Evolutionary conservation across 1,140 invertebrate genomes (phyloP).

Genomic region (Frieseomelitta varia): DNA sequence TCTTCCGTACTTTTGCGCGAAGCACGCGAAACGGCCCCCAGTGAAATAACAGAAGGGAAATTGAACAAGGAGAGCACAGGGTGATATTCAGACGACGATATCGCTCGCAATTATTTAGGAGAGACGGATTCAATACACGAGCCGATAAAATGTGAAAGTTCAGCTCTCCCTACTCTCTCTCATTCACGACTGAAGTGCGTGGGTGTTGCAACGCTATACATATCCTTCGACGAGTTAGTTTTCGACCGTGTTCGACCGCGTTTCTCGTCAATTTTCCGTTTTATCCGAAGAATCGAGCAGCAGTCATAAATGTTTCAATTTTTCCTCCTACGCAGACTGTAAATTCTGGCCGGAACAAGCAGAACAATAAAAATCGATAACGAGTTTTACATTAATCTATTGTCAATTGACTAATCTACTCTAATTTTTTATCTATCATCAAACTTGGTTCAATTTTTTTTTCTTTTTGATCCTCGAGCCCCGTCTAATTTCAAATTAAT

Average conservation of each 20-base stretch:
- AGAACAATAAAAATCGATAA: too few species aligned
- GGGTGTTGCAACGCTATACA: neutral
- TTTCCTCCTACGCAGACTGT: too few species aligned
- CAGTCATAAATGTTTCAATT: too few species aligned
- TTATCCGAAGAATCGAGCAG: too few species aligned
- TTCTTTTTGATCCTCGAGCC: too few species aligned
- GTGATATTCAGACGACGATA: neutral
- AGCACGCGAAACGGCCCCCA: neutral
- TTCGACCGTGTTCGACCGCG: neutral
- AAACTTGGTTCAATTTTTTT: too few species aligned
- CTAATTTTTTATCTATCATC: too few species aligned
- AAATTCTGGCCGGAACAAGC: too few species aligned
- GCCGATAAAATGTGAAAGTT: conserved; percentile 15
- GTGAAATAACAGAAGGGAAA: neutral
- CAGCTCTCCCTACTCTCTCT: neutral
- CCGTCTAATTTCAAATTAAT: too few species aligned
- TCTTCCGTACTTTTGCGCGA: too few species aligned
- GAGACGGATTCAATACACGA: neutral
- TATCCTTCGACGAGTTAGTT: neutral
- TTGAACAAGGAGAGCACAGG: neutral
- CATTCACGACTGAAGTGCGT: neutral
- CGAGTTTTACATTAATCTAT: too few species aligned
- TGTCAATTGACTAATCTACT: too few species aligned
- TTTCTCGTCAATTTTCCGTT: neutral
- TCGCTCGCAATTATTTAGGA: conserved; percentile 12